phyloP scores from a whole-genome alignment of 2,888 invertebrate genomes.

The Drosophila lacicola region DNA sequence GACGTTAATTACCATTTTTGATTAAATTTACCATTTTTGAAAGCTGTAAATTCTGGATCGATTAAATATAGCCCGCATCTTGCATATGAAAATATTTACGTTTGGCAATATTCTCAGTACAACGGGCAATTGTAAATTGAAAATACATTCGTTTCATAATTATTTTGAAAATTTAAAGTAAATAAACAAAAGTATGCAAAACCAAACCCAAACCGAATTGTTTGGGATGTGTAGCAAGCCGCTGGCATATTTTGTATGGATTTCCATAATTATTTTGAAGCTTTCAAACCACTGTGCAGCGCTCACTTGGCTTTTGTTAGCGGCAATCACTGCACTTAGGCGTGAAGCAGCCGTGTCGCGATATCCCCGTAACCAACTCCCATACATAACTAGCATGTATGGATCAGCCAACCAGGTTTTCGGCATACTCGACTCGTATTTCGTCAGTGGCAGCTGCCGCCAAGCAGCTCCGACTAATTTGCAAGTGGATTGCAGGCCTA shows the following conservation, averaged over 20 bases:
- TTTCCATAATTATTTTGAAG: not conserved
- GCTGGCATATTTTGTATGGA: not conserved
- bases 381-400: conserved; percentile 10
- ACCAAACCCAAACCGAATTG: too few relatives aligned
- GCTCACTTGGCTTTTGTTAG: conserved; percentile 38
- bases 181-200: too few relatives aligned
- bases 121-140: too few relatives aligned
- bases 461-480: conserved; percentile 64
- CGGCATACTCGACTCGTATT: conserved; percentile 33
- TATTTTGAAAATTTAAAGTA: too few relatives aligned
- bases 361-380: conserved; percentile 10
- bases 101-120: too few relatives aligned
- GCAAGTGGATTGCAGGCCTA: conserved; percentile 69
- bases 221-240: too few relatives aligned
- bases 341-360: conserved; percentile 67
- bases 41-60: too few relatives aligned
- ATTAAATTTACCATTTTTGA: too few relatives aligned
- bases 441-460: conserved; percentile 51
- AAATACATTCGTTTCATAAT: too few relatives aligned
- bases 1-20: too few relatives aligned
- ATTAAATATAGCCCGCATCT: too few relatives aligned
- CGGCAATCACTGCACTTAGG: conserved; percentile 64
- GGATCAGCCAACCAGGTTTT: conserved; percentile 30
- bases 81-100: too few relatives aligned
- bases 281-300: conserved; percentile 29